These are phyloP conservation scores for Hydra vulgaris DNA, from an alignment of 30 jellyfish, hydroid and myxozoan species.

Conservation along the genomic window DNA sequence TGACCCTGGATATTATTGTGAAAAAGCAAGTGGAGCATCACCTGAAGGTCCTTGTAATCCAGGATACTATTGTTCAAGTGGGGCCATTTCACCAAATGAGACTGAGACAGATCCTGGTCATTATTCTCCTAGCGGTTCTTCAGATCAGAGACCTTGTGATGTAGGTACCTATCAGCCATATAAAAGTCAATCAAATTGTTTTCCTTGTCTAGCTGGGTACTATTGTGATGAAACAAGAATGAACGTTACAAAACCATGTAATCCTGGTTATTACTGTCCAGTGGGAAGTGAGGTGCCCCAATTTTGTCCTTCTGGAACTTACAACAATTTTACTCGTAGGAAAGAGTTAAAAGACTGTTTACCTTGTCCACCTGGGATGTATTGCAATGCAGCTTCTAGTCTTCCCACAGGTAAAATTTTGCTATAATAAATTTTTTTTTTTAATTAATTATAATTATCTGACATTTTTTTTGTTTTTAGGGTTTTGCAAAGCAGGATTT, in stretches of 20 bases:
- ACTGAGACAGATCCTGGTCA: constrained; percentile 76
- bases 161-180: constrained; percentile 93
- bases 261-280: constrained; percentile 91
- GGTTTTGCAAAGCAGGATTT: constrained; percentile 88
- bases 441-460: not conserved
- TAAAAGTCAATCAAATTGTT: constrained; percentile 63
- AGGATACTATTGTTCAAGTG: constrained; percentile 87
- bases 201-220: constrained; percentile 84
- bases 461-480: constrained; percentile 17
- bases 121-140: constrained; percentile 90
- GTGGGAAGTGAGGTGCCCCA: constrained; percentile 88
- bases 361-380: constrained; percentile 86
- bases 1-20: constrained; percentile 94
- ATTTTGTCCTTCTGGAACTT: constrained; percentile 97
- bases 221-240: constrained; percentile 63
- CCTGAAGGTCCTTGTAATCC: constrained; percentile 99
- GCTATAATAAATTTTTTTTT: not conserved
- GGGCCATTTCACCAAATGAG: constrained; percentile 68
- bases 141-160: constrained; percentile 89
- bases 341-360: constrained; percentile 51
- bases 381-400: constrained; percentile 83
- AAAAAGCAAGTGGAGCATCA: constrained; percentile 96
- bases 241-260: constrained; percentile 59
- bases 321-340: constrained; percentile 73
- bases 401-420: constrained; percentile 66